Evolutionary conservation across 2,888 invertebrate genomes (phyloP), one percentile per base, ranked within the genome.

Genomic region (Drosophila anceps): DNA sequence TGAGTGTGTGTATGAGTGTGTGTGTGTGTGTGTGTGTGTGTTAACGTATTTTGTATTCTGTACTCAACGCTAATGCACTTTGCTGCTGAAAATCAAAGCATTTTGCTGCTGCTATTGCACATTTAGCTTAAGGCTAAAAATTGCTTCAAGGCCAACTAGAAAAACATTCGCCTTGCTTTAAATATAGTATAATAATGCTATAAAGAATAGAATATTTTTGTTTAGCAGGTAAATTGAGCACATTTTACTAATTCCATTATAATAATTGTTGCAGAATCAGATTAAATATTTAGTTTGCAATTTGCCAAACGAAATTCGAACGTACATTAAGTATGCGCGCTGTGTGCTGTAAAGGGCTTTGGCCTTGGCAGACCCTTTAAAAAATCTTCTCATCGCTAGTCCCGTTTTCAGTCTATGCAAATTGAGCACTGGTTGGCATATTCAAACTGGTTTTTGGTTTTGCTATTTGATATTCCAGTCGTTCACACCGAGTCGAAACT

Each of bases 21-120:
- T 46, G 24, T 41, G 41, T 41, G 29, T 33, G 53, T 0, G 13
- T 41, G n/a, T 29, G 27, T 13, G 4, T 35, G 9, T 35, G 29
- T 44, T 24, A 20, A 27, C 27, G 27, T 20, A 20, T 64, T 46
- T 37, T 41, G 44, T 53, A 37, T 31, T 15, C 39, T 31, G 37
- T 54, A 33, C 18, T 18, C 39, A 18, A 39, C 44, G 35, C 58
- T 74, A 69, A 79, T 79, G 79, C 76, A 79, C 70, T 74, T 77
- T 69, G 18, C 43, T 51, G 43, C 43, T 50, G 29, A 59, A 39
- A 67, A 63, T 63, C 72, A 68, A 44, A 57, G 44, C 46, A 50
- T 58, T 54, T 50, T 31, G 29, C 46, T 15, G 24, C 15, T 44
- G 44, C 46, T 15, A 0, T 15, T 46, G 27, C 39, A 61, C 39